Conservation (phyloP, 2,113 vertebrate species). For the Ochotona princeps region DNA sequence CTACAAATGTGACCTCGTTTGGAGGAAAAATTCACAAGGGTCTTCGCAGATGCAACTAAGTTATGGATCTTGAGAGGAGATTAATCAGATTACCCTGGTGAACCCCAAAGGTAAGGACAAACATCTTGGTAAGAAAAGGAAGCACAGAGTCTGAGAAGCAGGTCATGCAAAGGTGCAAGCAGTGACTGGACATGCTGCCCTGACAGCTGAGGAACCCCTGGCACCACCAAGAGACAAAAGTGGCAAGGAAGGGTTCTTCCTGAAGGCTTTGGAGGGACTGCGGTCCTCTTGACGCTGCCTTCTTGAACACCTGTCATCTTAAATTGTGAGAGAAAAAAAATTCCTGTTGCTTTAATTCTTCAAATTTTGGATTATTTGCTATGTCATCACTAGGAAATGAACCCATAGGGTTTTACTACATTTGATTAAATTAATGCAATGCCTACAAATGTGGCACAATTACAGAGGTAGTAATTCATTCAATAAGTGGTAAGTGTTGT, state of each 20-base stretch:
- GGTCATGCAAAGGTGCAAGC: accelerated
- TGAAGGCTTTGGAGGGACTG: not conserved
- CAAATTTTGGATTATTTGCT: not conserved
- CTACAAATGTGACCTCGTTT: not conserved
- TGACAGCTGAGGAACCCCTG: not conserved
- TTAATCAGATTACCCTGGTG: not conserved
- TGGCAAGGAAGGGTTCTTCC: not conserved
- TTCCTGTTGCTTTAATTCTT: not conserved
- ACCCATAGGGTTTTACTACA: not conserved
- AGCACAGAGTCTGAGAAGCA: not conserved
- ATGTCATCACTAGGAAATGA: not conserved
- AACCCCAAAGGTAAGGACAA: not conserved
- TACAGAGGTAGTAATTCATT: conserved; percentile 33
- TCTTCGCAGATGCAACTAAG: not conserved
- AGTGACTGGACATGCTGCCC: not conserved
- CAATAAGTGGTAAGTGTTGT: not conserved
- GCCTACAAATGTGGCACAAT: not conserved
- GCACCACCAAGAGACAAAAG: not conserved
- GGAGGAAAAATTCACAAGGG: not conserved
- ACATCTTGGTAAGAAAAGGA: not conserved
- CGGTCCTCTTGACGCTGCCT: not conserved
- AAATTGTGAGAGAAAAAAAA: not conserved
- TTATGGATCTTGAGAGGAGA: conserved; percentile 9
- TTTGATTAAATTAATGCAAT: conserved; percentile 41
- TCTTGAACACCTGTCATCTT: not conserved